phyloP scores from a whole-genome alignment of 1,140 invertebrate species.

The Gryon sp. region DNA sequence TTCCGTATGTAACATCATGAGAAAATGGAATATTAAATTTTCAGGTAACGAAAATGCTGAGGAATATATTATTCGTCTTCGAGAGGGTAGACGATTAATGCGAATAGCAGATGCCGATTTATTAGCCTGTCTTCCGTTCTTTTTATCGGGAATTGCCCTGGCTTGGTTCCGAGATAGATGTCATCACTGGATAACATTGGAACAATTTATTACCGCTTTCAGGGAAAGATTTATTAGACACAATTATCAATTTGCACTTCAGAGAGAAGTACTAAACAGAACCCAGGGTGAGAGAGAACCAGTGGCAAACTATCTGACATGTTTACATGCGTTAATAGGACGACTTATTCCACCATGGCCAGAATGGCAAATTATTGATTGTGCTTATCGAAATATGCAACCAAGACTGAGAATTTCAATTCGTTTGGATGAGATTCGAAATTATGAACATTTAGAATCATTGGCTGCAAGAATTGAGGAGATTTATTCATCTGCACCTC shows the following conservation, averaged over 20 bases:
- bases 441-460: constrained; percentile 20
- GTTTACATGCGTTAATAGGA: constrained; percentile 13
- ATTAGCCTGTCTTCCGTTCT: constrained; percentile 35
- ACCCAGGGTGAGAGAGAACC: constrained; percentile 23
- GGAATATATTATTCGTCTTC: background rate
- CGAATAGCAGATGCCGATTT: constrained; percentile 7
- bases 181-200: background rate
- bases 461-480: constrained; percentile 9
- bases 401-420: constrained; percentile 23
- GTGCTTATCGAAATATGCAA: constrained; percentile 33
- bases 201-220: constrained; percentile 11
- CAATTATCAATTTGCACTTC: too few species aligned
- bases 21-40: constrained; percentile 13
- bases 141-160: constrained; percentile 27
- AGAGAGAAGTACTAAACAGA: constrained; percentile 23
- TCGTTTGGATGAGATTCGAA: constrained; percentile 4
- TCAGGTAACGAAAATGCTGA: constrained; percentile 23
- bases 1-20: constrained; percentile 8
- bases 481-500: background rate
- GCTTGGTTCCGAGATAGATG: constrained; percentile 34
- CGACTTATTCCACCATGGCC: constrained; percentile 12
- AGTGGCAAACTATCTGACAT: too few species aligned
- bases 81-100: constrained; percentile 26
- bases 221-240: constrained; percentile 13
- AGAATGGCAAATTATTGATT: constrained; percentile 23